Percentiles rank a stretch among this genome's conserved stretches.
These are phyloP conservation scores for Heteronetta atricapilla DNA, from an alignment of 2,113 vertebrate species.

Conservation along the genomic window DNA sequence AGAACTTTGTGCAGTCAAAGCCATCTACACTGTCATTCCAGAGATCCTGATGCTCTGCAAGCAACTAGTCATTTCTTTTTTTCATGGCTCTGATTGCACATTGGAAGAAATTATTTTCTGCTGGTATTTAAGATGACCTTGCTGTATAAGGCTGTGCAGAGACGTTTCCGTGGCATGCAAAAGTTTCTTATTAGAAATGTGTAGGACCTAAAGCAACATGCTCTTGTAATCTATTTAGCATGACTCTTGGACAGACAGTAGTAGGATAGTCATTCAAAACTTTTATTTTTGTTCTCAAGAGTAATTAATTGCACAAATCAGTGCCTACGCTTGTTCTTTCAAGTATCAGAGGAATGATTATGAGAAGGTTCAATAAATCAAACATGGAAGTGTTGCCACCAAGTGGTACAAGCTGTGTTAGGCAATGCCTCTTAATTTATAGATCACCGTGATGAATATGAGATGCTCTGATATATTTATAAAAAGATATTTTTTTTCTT, in stretches of 20 bases:
- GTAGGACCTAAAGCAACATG: not conserved
- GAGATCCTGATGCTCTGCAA: not conserved
- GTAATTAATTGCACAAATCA: slow-evolving; percentile 32
- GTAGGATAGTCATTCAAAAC: not conserved
- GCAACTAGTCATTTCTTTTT: not conserved
- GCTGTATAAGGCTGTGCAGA: not conserved
- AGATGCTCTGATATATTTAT: not conserved
- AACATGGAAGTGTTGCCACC: slow-evolving; percentile 80
- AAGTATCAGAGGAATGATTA: slow-evolving; percentile 47
- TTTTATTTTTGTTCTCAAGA: slow-evolving; percentile 9
- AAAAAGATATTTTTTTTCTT: not conserved
- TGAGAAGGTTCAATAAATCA: slow-evolving; percentile 73
- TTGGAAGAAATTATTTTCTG: not conserved
- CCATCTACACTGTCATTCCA: not conserved
- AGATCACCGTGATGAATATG: not conserved
- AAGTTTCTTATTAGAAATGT: not conserved
- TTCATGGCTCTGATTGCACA: not conserved
- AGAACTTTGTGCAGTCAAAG: not conserved
- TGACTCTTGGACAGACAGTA: not conserved
- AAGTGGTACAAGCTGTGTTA: slow-evolving; percentile 75
- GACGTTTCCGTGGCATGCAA: not conserved
- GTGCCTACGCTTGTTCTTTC: slow-evolving; percentile 11
- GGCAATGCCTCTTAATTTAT: slow-evolving; percentile 47
- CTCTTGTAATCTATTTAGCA: not conserved
- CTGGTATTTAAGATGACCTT: not conserved